These are phyloP conservation scores for Leucophenga varia DNA, from an alignment of 1,140 invertebrate genomes.

Conservation along the genomic window DNA sequence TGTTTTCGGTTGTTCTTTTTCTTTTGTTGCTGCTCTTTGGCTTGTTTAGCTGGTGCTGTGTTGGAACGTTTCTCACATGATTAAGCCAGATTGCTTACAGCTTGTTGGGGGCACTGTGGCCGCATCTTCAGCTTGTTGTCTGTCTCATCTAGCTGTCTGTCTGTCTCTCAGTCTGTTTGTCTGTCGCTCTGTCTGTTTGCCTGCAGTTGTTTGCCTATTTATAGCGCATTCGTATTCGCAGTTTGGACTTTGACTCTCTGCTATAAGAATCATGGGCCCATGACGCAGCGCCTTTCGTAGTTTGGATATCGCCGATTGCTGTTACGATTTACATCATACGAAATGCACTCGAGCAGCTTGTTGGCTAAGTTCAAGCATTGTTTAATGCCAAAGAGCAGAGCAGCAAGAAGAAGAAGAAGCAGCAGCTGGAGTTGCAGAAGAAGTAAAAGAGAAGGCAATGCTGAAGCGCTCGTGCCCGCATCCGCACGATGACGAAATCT, in stretches of 20 bases:
- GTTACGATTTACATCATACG: slow-evolving; percentile 28
- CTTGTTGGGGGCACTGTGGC: slow-evolving; percentile 21
- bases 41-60: slow-evolving; percentile 20
- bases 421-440: too few species aligned
- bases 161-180: slow-evolving; percentile 14
- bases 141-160: slow-evolving; percentile 3
- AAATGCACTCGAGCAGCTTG: slow-evolving; percentile 21
- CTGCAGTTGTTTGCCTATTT: slow-evolving; percentile 38
- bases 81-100: slow-evolving; percentile 51
- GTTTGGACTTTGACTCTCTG: slow-evolving; percentile 40
- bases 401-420: slow-evolving; percentile 1
- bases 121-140: slow-evolving; percentile 17
- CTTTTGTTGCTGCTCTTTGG: too few species aligned
- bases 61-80: slow-evolving; percentile 41
- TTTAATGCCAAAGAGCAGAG: slow-evolving; percentile 20
- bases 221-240: slow-evolving; percentile 18
- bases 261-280: slow-evolving; percentile 21
- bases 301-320: slow-evolving; percentile 14
- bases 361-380: slow-evolving; percentile 44
- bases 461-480: slow-evolving; percentile 18
- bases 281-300: slow-evolving; percentile 22
- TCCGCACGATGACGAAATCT: slow-evolving; percentile 29
- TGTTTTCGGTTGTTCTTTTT: too few species aligned
- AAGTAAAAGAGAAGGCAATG: slow-evolving; percentile 21
- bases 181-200: slow-evolving; percentile 17